A percentile compares a stretch with the other conserved stretches of the same genome.
Evolutionary conservation across 2,113 vertebrate genomes (phyloP).

Genomic region (Lamprotornis superbus): DNA sequence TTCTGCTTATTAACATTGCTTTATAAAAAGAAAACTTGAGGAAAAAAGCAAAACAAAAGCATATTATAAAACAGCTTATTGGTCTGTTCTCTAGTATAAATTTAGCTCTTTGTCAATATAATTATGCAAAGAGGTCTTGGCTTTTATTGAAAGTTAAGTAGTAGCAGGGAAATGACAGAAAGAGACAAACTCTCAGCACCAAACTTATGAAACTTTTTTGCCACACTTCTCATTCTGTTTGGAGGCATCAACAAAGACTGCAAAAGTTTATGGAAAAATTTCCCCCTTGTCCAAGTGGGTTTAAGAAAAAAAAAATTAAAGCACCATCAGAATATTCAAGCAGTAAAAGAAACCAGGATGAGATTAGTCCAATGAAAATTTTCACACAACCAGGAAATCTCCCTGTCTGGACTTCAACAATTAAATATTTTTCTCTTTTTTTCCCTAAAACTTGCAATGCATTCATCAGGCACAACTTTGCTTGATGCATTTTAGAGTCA

Average conservation of each 20-base stretch:
- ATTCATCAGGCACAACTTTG: background rate
- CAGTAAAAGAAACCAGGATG: background rate
- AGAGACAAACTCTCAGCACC: background rate
- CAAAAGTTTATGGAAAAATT: background rate
- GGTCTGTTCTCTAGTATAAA: background rate
- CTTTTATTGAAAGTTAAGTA: background rate
- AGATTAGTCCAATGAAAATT: background rate
- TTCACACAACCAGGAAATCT: background rate
- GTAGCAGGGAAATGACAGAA: background rate
- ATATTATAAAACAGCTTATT: background rate
- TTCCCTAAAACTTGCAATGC: background rate
- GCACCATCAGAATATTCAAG: background rate
- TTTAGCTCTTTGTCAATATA: background rate
- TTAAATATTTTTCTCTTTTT: background rate
- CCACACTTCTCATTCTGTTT: rapidly evolving
- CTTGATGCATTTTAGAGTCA: background rate
- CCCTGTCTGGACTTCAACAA: background rate
- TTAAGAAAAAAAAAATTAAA: background rate
- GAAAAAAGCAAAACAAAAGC: background rate
- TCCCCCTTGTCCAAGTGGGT: rapidly evolving
- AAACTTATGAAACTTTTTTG: background rate
- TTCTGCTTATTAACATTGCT: background rate
- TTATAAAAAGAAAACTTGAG: background rate
- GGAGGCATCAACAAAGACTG: background rate
- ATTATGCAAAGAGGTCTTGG: background rate